Evolutionary conservation across 1,140 invertebrate genomes (phyloP).

Genomic region (Drosophila malerkotliana): DNA sequence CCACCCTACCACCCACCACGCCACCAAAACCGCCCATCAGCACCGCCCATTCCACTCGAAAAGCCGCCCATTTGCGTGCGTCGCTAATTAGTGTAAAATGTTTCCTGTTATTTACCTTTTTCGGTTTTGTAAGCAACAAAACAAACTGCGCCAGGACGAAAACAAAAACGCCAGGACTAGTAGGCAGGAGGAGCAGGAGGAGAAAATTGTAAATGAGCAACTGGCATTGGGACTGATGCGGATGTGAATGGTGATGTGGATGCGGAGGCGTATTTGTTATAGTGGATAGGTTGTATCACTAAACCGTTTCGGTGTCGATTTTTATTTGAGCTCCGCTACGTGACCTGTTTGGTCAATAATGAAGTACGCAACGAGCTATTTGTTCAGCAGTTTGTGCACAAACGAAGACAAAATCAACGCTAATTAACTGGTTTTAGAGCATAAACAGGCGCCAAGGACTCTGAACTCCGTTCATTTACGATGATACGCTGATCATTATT

Average conservation of each 20-base stretch:
- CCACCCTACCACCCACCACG: not conserved
- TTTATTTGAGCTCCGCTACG: conserved; percentile 71
- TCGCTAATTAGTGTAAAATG: conserved; percentile 83
- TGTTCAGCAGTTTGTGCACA: conserved; percentile 71
- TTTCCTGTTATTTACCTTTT: conserved; percentile 83
- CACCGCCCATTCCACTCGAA: conserved; percentile 37
- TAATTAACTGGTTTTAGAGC: conserved; percentile 72
- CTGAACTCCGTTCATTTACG: conserved; percentile 39
- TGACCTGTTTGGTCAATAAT: conserved; percentile 76
- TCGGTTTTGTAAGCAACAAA: conserved; percentile 71
- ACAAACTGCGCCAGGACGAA: conserved; percentile 48
- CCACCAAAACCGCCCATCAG: not conserved
- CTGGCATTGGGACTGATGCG: not conserved
- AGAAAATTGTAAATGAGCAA: conserved; percentile 54
- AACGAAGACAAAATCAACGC: conserved; percentile 74
- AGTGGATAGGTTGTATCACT: conserved; percentile 52
- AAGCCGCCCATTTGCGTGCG: conserved; percentile 74
- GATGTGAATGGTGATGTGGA: not conserved
- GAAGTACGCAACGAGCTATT: conserved; percentile 61
- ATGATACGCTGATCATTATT: conserved; percentile 26
- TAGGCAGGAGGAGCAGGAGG: not conserved
- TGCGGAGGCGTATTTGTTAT: not conserved
- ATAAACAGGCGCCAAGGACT: conserved; percentile 34
- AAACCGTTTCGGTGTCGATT: conserved; percentile 77
- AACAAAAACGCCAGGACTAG: not conserved